Evolutionary conservation across 2,113 vertebrate genomes (phyloP).

Genomic region (Gymnobelideus leadbeateri): DNA sequence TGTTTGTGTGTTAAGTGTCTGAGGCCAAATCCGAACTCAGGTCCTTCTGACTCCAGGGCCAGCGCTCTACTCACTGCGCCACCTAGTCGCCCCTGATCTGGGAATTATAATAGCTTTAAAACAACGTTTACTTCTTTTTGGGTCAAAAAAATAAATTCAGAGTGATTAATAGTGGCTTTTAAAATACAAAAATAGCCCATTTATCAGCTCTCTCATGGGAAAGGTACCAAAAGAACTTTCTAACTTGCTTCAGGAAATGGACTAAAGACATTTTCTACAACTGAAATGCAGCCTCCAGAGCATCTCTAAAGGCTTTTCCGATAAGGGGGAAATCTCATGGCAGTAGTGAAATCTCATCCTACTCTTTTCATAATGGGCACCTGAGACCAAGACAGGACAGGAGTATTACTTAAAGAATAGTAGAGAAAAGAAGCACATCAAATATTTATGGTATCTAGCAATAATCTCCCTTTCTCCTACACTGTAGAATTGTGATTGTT

Average conservation of each 20-base stretch:
- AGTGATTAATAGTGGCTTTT: constrained; percentile 39
- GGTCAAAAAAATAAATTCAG: constrained; percentile 59
- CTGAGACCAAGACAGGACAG: constrained; percentile 32
- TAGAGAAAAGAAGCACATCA: constrained; percentile 46
- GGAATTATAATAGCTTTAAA: constrained; percentile 8
- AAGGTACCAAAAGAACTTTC: constrained; percentile 42
- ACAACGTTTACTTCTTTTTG: constrained; percentile 54
- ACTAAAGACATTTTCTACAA: constrained; percentile 8
- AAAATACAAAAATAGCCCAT: constrained; percentile 48
- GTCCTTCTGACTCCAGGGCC: too few species aligned
- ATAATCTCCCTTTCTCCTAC: constrained; percentile 40
- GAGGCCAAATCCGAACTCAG: too few species aligned
- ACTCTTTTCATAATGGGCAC: constrained; percentile 47
- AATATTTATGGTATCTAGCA: constrained; percentile 54
- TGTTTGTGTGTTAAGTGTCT: too few species aligned
- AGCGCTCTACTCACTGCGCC: too few species aligned
- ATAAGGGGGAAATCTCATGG: constrained; percentile 28
- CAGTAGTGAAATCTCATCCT: constrained; percentile 41
- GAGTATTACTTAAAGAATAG: constrained; percentile 41
- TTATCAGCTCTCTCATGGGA: constrained; percentile 10
- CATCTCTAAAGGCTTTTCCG: constrained; percentile 44
- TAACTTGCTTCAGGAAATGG: not conserved
- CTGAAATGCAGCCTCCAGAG: constrained; percentile 17
- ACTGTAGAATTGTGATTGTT: constrained; percentile 24
- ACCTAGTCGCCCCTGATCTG: too few species aligned